These are phyloP conservation scores for Sminthurides aquaticus DNA, from an alignment of 2,888 invertebrate species.

Conservation along the genomic window DNA sequence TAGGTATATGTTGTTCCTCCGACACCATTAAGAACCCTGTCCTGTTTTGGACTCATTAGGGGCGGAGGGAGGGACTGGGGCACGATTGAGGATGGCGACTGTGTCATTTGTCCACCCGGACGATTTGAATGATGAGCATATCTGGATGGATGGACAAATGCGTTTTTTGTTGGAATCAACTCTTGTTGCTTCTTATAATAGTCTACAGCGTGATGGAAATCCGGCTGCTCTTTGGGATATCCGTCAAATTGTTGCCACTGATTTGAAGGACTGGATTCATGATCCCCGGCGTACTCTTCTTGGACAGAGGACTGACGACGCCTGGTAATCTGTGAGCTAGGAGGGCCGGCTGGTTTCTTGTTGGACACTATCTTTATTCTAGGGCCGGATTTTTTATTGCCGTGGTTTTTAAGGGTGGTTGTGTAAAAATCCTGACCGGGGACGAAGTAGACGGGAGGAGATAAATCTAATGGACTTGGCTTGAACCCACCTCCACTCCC, in stretches of 20 bases:
- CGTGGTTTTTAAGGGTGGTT: slow-evolving; percentile 27
- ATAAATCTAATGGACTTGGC: slow-evolving; percentile 26
- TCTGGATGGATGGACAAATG: neutral
- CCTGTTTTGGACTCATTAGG: slow-evolving; percentile 14
- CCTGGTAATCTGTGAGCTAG: neutral
- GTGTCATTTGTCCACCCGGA: neutral
- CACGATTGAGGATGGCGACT: neutral
- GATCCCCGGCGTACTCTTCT: neutral
- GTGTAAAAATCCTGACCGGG: slow-evolving; percentile 42
- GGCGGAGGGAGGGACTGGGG: neutral
- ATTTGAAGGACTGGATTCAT: neutral
- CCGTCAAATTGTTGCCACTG: neutral
- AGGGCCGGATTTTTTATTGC: slow-evolving; percentile 20
- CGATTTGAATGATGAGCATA: neutral
- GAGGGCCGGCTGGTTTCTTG: no score
- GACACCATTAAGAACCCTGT: slow-evolving; percentile 11
- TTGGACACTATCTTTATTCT: slow-evolving; percentile 12
- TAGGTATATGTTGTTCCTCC: neutral
- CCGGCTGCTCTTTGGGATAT: neutral
- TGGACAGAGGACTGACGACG: neutral
- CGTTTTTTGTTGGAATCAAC: neutral
- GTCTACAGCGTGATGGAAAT: neutral
- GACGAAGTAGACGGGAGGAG: slow-evolving; percentile 34
- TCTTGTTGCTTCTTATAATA: neutral
- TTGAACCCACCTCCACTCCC: slow-evolving; percentile 9